A percentile compares a stretch with the other conserved stretches of the same genome.
Conservation (phyloP, 1,140 invertebrate genomes). For the Argopecten irradians region DNA sequence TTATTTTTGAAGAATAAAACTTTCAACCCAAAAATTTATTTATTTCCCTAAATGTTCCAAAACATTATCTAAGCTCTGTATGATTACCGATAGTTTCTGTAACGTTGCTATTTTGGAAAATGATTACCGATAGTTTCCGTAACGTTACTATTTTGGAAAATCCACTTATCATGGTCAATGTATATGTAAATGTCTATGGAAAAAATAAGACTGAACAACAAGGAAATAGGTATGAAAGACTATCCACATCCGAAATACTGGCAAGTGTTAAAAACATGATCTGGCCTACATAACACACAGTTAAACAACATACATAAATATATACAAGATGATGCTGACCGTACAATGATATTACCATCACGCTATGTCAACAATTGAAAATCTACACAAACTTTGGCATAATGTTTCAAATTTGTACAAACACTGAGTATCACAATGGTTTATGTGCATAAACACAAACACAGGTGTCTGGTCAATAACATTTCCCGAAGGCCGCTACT, state of each 20-base stretch:
- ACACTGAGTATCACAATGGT: constrained; percentile 17
- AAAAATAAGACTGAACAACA: constrained; percentile 12
- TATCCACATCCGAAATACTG: constrained; percentile 16
- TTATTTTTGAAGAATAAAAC: too few relatives aligned
- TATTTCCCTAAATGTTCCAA: too few relatives aligned
- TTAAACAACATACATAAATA: neutral
- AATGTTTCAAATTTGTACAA: constrained; percentile 1
- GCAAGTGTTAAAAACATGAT: constrained; percentile 16
- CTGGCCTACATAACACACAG: neutral
- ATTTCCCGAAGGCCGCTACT: constrained; percentile 8
- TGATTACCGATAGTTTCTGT: neutral
- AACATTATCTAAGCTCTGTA: neutral
- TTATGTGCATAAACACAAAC: constrained; percentile 22
- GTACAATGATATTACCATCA: neutral
- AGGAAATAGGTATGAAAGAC: constrained; percentile 17
- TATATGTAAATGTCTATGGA: neutral
- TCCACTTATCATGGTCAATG: neutral
- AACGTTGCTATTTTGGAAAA: neutral
- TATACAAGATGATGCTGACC: neutral
- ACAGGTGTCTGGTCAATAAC: constrained; percentile 9
- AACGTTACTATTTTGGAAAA: neutral
- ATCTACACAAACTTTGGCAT: constrained; percentile 17
- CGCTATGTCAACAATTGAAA: neutral
- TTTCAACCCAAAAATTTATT: too few relatives aligned
- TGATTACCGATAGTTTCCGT: neutral